Conservation (phyloP, 1,140 invertebrate genomes). For the Zaprionus kolodkinae region DNA sequence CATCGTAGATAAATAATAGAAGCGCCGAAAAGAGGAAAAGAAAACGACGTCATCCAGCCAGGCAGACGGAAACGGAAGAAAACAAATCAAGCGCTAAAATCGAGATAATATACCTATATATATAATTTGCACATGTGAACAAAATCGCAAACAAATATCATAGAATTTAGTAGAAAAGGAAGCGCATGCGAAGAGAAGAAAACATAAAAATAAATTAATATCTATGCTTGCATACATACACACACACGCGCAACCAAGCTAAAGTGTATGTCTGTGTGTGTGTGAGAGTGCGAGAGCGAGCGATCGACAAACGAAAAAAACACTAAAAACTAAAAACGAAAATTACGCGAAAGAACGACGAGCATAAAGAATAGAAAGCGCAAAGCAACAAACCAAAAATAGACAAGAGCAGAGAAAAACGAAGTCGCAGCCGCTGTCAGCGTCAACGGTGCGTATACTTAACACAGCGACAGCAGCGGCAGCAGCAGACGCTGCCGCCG, state of each 20-base stretch:
- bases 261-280: conserved; percentile 30
- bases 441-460: conserved; percentile 76
- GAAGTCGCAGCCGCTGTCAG: conserved; percentile 32
- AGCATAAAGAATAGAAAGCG: conserved; percentile 61
- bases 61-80: conserved; percentile 70
- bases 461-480: conserved; percentile 23
- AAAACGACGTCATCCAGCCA: conserved; percentile 30
- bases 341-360: conserved; percentile 66
- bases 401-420: conserved; percentile 41
- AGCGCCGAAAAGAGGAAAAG: conserved; percentile 4
- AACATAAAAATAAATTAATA: conserved; percentile 52
- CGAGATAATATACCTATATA: conserved; percentile 24
- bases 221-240: conserved; percentile 34
- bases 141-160: conserved; percentile 48
- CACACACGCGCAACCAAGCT: conserved; percentile 2
- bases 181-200: conserved; percentile 61
- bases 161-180: conserved; percentile 46
- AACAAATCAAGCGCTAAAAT: conserved; percentile 14
- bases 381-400: conserved; percentile 81
- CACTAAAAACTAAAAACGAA: conserved; percentile 61
- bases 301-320: conserved; percentile 46
- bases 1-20: conserved; percentile 54
- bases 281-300: conserved; percentile 64
- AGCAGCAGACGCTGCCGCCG: conserved; percentile 3
- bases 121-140: conserved; percentile 62